Evolutionary conservation across 2,888 invertebrate species (phyloP).

Genomic region (Drosophila meridiana): DNA sequence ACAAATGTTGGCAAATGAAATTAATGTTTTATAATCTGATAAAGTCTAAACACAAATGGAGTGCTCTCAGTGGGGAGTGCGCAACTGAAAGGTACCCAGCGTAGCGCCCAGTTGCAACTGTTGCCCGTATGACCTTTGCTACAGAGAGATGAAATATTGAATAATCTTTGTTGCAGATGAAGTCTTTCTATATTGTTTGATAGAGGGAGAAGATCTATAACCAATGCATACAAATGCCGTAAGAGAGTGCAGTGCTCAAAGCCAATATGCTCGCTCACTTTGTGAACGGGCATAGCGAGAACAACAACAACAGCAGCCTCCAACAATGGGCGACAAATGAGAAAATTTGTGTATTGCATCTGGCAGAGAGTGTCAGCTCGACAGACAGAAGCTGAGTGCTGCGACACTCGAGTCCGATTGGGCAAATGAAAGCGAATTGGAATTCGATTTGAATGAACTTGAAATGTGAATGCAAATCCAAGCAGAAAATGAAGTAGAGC

Average conservation of each 20-base stretch:
- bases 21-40: conserved; percentile 77
- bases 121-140: too few relatives aligned
- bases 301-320: background rate
- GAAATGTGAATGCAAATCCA: background rate
- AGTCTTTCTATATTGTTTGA: too few relatives aligned
- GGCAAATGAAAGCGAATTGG: background rate
- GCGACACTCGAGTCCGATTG: background rate
- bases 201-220: too few relatives aligned
- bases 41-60: conserved; percentile 52
- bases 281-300: background rate
- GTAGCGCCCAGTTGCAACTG: too few relatives aligned
- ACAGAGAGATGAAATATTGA: too few relatives aligned
- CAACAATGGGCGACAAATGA: background rate
- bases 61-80: background rate
- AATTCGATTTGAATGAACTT: background rate
- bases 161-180: too few relatives aligned
- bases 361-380: background rate
- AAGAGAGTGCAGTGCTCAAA: background rate
- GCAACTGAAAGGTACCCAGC: background rate
- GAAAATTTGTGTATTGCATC: background rate
- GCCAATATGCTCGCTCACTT: background rate
- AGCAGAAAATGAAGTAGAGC: background rate
- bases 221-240: too few relatives aligned
- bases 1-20: conserved; percentile 65
- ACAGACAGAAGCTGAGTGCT: background rate